Base-by-base conservation (phyloP, 1,140 invertebrate genomes). In the Semibalanus balanoides region DNA sequence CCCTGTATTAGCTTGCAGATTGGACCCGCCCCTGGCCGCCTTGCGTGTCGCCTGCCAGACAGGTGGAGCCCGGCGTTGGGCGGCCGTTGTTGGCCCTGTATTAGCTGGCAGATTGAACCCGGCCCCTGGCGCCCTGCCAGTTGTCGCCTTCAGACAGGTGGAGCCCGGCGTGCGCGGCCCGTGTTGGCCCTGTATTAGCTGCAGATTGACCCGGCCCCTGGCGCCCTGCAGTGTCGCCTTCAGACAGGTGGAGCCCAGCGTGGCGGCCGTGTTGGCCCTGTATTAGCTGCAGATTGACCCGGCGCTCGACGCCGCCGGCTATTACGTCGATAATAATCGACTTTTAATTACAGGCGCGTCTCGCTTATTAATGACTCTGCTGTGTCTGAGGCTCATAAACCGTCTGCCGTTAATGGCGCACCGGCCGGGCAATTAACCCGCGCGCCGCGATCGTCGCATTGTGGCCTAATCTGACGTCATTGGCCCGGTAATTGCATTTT, bases 251-350 rank as follows among this genome's bases (percentile, higher is more conserved):
- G n/a, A n/a, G 35, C 35, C 35, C 5, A 17, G 5, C 35, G 35
- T 40, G 17, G 35, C 17, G n/a, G 11, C 51, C 51, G 51, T 64
- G 51, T 19, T 64, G 7, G 51, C 11, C 22, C 14, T 64, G 22
- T 40, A 64, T 11, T 25, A 11, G 9, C 51, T 25, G 51, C 22
- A 64, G 51, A 64, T 19, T 1, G 51, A 64, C 51, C 22, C 51
- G 22, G n/a, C n/a, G n/a, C n/a, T n/a, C n/a, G 22, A 64, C 14
- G 51, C 51, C 51, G 51, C 11, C 51, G 22, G 22, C 51, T 14
- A 64, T 64, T 64, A 64, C 51, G 51, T 64, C 51, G 51, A 64
- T 64, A 64, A 64, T 64, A 64, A 64, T 64, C 51, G 51, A 64
- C 51, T 64, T 64, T 64, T 64, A 64, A 64, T 64, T 64, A 64